phyloP scores from a whole-genome alignment of 2,113 vertebrate species.

The Ascaphus truei region DNA sequence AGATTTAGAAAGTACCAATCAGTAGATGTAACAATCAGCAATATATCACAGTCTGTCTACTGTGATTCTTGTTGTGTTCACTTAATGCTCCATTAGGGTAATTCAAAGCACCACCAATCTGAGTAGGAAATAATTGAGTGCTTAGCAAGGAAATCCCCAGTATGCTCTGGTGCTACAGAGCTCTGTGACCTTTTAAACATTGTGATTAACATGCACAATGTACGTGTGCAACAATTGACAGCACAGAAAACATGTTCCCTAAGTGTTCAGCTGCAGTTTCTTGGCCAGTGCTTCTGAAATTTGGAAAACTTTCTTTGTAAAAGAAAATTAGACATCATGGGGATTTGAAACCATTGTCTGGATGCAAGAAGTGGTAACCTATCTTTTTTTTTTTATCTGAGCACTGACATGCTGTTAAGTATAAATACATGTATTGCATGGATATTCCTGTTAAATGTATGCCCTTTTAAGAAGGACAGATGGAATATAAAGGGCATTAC shows the following conservation, averaged over 20 bases:
- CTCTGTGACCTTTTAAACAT: slow-evolving; percentile 35
- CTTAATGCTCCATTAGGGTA: slow-evolving; percentile 38
- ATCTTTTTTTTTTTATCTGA: slow-evolving; percentile 29
- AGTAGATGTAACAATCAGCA: slow-evolving; percentile 34
- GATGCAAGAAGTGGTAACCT: slow-evolving; percentile 35
- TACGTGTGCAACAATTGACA: slow-evolving; percentile 25
- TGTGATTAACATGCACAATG: slow-evolving; percentile 32
- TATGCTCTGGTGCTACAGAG: slow-evolving; percentile 30
- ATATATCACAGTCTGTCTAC: slow-evolving; percentile 31
- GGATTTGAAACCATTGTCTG: slow-evolving; percentile 27
- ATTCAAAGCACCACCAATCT: slow-evolving; percentile 38
- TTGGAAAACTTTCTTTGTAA: slow-evolving; percentile 36
- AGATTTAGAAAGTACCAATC: slow-evolving; percentile 37
- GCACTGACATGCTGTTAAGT: slow-evolving; percentile 21
- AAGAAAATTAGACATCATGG: slow-evolving; percentile 27
- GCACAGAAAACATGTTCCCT: slow-evolving; percentile 28
- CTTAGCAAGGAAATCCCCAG: slow-evolving; percentile 35
- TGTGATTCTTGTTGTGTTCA: slow-evolving; percentile 34
- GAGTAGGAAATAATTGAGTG: slow-evolving; percentile 37
- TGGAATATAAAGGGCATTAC: neutral
- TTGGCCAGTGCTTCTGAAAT: slow-evolving; percentile 24
- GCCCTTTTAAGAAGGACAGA: slow-evolving; percentile 13
- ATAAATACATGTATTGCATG: slow-evolving; percentile 15
- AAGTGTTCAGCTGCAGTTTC: slow-evolving; percentile 28
- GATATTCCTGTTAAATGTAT: slow-evolving; percentile 8